Base-by-base conservation (phyloP, 1,140 invertebrate genomes). In the Drosophila trapezifrons region DNA sequence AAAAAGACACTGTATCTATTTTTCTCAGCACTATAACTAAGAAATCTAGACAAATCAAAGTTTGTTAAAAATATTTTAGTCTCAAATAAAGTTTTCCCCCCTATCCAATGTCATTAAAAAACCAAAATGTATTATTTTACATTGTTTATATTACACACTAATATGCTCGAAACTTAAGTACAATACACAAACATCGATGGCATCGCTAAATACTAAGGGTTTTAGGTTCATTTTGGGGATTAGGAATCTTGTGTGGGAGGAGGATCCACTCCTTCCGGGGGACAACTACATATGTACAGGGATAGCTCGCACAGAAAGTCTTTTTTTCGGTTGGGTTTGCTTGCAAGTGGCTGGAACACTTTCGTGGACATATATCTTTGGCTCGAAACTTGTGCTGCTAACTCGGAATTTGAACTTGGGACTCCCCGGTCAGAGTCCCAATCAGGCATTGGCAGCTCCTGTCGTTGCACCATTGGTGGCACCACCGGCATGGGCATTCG, bases 101-200 rank as follows among this genome's bases (percentile, higher is more conserved):
- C 4, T 35, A 10, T 13, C 32, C 4, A 35, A 13, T 35, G 10
- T 4, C 7, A n/a, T 69, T 69, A 43, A 58, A 69, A 67, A 32
- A 13, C 6, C 3, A 15, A 20, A 1, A 32, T 13, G n/a, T 22
- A 13, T 60, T 62, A 51, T 62, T 77, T 60, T 47, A 66, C 46
- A 62, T 40, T 40, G 45, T n/a, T 29, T 73, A 73, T 38, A 66
- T 81, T 83, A 80, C 20, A 77, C 45, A 55, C 84, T 87, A 87
- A 45, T n/a, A 54, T 57, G 47, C 29, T 62, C 25, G 59, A 59
- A 83, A 58, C 83, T 87, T 87, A 87, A 87, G 83, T 87, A 87
- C 83, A 86, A 72, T 57, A 86, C 55, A 80, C 55, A 84, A 79
- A 87, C 71, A 77, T 66, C 67, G 64, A 87, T 87, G 83, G 83